Evolutionary conservation across 1,140 invertebrate species (phyloP).

Genomic region (Diachasmimorpha longicaudata): DNA sequence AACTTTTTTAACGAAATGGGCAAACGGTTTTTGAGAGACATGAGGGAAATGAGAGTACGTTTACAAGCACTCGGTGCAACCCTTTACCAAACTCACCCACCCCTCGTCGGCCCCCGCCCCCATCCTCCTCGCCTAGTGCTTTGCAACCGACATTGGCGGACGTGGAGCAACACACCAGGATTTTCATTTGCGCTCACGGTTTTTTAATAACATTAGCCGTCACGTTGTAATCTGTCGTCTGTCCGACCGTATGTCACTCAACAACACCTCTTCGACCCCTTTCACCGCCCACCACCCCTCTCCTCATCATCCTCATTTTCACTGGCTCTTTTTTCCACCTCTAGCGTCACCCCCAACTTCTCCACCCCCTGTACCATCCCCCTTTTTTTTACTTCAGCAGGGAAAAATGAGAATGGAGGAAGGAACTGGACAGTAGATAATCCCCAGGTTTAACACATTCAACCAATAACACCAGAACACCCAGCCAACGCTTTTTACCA

Average conservation of each 20-base stretch:
- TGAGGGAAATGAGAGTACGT: background rate
- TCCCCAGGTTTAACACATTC: conserved; percentile 43
- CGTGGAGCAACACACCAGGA: conserved; percentile 23
- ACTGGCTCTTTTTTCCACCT: background rate
- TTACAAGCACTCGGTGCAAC: background rate
- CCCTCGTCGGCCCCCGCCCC: background rate
- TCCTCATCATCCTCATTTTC: background rate
- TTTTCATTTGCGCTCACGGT: conserved; percentile 34
- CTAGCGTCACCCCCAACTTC: too few relatives aligned
- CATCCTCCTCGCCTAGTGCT: background rate
- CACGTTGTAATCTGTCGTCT: conserved; percentile 36
- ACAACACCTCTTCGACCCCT: background rate
- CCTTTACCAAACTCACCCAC: background rate
- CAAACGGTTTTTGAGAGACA: background rate
- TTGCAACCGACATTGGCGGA: conserved; percentile 13
- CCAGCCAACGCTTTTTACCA: background rate
- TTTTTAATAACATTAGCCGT: conserved; percentile 53
- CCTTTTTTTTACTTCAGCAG: conserved; percentile 34
- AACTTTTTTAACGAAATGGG: background rate
- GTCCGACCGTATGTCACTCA: conserved; percentile 20
- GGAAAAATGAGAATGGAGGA: conserved; percentile 8
- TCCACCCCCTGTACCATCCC: background rate
- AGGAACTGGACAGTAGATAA: background rate
- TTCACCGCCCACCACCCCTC: background rate
- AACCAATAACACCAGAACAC: conserved; percentile 38